Conservation (phyloP, 2,113 vertebrate species). For the Cyanoramphus novaezelandiae region DNA sequence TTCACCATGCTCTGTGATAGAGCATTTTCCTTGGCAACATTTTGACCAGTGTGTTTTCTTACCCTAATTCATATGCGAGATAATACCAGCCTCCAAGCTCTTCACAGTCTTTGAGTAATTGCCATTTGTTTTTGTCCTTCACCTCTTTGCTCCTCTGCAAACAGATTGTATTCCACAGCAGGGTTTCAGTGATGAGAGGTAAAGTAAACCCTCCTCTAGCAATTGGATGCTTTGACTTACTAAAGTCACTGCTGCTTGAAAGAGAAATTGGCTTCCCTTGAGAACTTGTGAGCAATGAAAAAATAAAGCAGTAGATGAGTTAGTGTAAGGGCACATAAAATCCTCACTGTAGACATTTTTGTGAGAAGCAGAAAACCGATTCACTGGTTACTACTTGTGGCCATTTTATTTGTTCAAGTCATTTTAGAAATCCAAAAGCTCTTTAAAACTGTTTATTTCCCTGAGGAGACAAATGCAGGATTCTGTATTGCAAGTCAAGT, state of each 20-base stretch:
- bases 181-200: conserved; percentile 37
- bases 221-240: conserved; percentile 42
- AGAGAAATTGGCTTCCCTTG: conserved; percentile 49
- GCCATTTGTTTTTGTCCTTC: conserved; percentile 45
- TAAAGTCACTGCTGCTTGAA: conserved; percentile 36
- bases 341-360: background rate
- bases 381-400: background rate
- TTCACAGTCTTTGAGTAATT: conserved; percentile 30
- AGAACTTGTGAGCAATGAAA: conserved; percentile 41
- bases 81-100: background rate
- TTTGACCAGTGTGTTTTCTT: conserved; percentile 11
- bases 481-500: conserved; percentile 27
- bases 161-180: conserved; percentile 33
- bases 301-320: conserved; percentile 3
- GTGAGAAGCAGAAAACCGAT: background rate
- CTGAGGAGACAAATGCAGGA: conserved; percentile 14
- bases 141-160: conserved; percentile 28
- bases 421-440: conserved; percentile 30
- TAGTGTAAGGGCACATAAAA: conserved; percentile 34
- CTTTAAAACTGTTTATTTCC: conserved; percentile 59
- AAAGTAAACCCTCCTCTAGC: conserved; percentile 30
- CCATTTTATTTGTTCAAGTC: conserved; percentile 49
- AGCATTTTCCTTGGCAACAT: conserved; percentile 13
- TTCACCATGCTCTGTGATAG: background rate
- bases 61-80: conserved; percentile 5